Base-by-base conservation (phyloP, 2,113 vertebrate species). In the Callipepla squamata region DNA sequence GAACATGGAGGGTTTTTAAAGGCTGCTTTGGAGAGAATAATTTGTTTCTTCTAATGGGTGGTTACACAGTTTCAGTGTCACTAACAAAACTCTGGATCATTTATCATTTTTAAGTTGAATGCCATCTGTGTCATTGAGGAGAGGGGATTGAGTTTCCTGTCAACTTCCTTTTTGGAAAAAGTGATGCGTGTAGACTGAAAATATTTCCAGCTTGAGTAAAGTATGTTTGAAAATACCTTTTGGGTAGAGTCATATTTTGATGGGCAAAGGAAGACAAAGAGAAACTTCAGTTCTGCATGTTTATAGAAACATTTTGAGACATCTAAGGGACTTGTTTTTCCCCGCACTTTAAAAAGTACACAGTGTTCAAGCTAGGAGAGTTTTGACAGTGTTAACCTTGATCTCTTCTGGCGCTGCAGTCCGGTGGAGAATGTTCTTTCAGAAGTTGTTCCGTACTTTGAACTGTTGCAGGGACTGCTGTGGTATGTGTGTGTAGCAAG, bases 391-490 rank as follows among this genome's bases (percentile, higher is more conserved):
- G 25, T 79, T 95, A 83, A 66, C 87, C 79, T 91, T 93, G 85
- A 50, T 82, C 48, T 88, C 69, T 70, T 68, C 80, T 88, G 88
- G 85, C 78, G 18, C 44, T 36, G 77, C 10, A 14, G 47, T 44
- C 17, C 3, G 0, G n/a, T 28, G 72, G 42, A 77, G 55, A 57
- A 10, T 4, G 3, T 51, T 50, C 51, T 55, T 45, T 47, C 70
- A 48, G 91, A 59, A 87, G 55, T 18, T 9, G 4, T 50, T 45
- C 72, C 80, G 91, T 87, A 96, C 97, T 98, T 98, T 98, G 98
- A 96, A 96, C 98, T 81, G 61, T 23, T 67, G 80, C 79, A 90
- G 73, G 95, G 68, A 30, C 42, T 85, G 72, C 69, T 74, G 65
- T 42, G 65, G 22, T 74, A 6, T 69, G 83, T 32, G 53, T 61